Percentiles rank a stretch among this genome's conserved stretches.
phyloP scores from a whole-genome alignment of 2,113 vertebrate genomes.

The Phalacrocorax pelagicus region DNA sequence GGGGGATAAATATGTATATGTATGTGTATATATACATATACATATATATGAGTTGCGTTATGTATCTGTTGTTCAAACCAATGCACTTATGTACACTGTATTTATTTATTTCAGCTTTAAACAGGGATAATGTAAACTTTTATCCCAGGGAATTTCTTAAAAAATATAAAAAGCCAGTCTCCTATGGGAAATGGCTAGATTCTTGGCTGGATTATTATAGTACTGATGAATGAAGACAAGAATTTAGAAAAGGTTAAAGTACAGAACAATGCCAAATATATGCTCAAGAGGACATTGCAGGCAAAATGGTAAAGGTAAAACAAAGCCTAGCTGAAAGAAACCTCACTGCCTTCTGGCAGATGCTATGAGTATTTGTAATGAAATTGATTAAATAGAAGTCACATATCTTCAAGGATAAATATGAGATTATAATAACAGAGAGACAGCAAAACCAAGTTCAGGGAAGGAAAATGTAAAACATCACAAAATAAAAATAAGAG shows the following conservation, averaged over 20 bases:
- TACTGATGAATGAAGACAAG: background rate
- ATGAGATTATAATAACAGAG: background rate
- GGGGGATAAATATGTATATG: background rate
- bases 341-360: background rate
- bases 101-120: background rate
- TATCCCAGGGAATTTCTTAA: background rate
- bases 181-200: background rate
- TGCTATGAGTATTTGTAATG: background rate
- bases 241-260: conserved; percentile 10
- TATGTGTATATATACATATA: background rate
- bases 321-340: conserved; percentile 14
- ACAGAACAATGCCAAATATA: background rate
- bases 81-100: background rate
- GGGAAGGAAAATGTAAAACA: background rate
- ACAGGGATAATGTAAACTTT: background rate
- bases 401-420: background rate
- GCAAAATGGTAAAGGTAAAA: background rate
- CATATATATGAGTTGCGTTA: background rate
- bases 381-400: conserved; percentile 15
- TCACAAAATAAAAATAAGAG: background rate
- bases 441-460: background rate
- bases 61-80: background rate
- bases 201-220: background rate
- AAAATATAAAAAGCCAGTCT: background rate
- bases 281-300: background rate